Conservation (phyloP, 2,888 invertebrate genomes). For the Lutraria lutraria region DNA sequence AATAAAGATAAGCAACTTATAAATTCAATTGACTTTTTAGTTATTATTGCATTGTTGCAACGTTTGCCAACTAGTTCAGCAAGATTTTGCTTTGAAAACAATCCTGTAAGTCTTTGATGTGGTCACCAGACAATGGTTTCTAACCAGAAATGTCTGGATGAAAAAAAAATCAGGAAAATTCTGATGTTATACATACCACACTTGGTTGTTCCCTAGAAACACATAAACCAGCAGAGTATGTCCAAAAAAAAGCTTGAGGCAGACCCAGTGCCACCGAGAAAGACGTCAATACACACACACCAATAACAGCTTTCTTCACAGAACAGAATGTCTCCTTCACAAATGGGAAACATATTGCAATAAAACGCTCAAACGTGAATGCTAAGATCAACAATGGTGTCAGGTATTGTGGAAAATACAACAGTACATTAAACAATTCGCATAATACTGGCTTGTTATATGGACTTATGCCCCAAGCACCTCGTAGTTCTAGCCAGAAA, state of each 20-base stretch:
- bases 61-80: too few relatives aligned
- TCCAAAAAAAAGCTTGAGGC: conserved; percentile 84
- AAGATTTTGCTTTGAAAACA: too few relatives aligned
- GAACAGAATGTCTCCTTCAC: conserved; percentile 83
- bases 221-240: conserved; percentile 68
- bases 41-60: too few relatives aligned
- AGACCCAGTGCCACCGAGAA: conserved; percentile 75
- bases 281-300: conserved; percentile 74
- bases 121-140: too few relatives aligned
- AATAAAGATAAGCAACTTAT: too few relatives aligned
- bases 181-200: background rate
- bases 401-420: conserved; percentile 82
- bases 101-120: too few relatives aligned
- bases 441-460: conserved; percentile 79
- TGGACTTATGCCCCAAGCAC: conserved; percentile 83
- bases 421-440: conserved; percentile 82
- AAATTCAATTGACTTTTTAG: too few relatives aligned
- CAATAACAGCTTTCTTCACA: conserved; percentile 79
- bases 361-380: conserved; percentile 86
- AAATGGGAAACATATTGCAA: conserved; percentile 85
- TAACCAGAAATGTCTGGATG: too few relatives aligned
- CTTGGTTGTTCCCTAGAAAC: background rate
- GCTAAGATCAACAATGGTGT: conserved; percentile 85
- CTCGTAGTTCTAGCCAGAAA: conserved; percentile 82
- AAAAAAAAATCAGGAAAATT: background rate